Base-by-base conservation (phyloP, 2,888 invertebrate species). In the Diplazon laetatorius region DNA sequence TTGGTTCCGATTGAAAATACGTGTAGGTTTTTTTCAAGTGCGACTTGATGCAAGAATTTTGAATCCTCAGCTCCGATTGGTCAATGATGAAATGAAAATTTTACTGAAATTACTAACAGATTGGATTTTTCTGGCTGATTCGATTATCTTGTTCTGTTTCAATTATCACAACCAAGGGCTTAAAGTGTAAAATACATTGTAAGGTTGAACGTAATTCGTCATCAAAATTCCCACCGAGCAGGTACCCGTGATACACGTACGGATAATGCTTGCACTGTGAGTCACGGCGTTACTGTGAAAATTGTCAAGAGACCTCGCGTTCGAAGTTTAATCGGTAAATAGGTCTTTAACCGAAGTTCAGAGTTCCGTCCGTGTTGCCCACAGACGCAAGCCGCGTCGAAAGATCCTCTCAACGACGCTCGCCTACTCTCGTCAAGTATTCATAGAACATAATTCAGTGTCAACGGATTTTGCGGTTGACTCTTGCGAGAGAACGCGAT, bases 371-470 rank as follows among this genome's bases (percentile, higher is more conserved):
- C 16, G 18, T 1, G 25, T 12, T 18, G 14, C 25, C 9, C 46
- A 9, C 14, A 74, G 57, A 60, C 25, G 42, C 37, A n/a, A 37
- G 48, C 39, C 37, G n/a, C 22, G 44, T 14, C 25, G 52, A 63
- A 55, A 37, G 63, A 39, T 16, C 14, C 14, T 4, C 66, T 16
- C 20, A 22, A 46, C 44, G 20, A n/a, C 9, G 22, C 35, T 65
- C 39, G 4, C 20, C 25, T 20, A 60, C 52, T 39, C 62, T 72
- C 72, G 72, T 77, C 72, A 57, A 68, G 37, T 72, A 72, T 68
- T 72, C 76, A 68, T 72, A 50, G 42, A 42, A 72, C 30, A 62
- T 77, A 77, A 72, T 72, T 72, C 68, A 62, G 71, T 72, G 72
- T 77, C 76, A 62, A 71, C 71, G 46, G 22, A 76, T 72, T 72